Percentiles rank a stretch among this genome's conserved stretches.
These are phyloP conservation scores for Caenorhabditis sp. DNA, from an alignment of 2,888 invertebrate genomes.

Conservation along the genomic window DNA sequence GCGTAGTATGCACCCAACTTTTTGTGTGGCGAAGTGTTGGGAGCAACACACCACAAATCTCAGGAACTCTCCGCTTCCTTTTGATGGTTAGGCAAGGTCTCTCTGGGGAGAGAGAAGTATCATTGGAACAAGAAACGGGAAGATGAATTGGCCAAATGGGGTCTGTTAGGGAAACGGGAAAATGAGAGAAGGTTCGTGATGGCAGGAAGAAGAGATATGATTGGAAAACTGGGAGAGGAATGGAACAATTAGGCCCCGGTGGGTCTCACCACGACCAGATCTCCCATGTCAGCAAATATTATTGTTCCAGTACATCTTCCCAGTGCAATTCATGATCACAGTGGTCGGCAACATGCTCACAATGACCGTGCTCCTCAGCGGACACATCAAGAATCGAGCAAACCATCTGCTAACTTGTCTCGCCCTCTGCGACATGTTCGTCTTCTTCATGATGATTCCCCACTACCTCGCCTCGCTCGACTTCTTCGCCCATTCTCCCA, in stretches of 20 bases:
- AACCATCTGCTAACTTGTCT: slow-evolving; percentile 73
- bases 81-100: neutral
- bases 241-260: neutral
- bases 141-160: slow-evolving; percentile 40
- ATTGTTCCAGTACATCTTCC: slow-evolving; percentile 75
- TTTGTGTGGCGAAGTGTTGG: no score
- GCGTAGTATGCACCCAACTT: slow-evolving; percentile 26
- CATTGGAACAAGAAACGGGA: neutral
- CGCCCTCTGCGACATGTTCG: slow-evolving; percentile 73
- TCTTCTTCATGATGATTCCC: slow-evolving; percentile 74
- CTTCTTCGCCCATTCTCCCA: slow-evolving; percentile 49
- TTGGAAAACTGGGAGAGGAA: no score
- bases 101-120: neutral
- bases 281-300: no score
- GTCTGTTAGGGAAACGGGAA: no score
- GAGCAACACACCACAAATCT: slow-evolving; percentile 30
- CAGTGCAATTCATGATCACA: slow-evolving; percentile 78
- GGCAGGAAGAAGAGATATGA: slow-evolving; percentile 26
- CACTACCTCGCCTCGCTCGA: slow-evolving; percentile 70
- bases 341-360: slow-evolving; percentile 79
- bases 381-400: slow-evolving; percentile 73
- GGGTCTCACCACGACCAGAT: no score
- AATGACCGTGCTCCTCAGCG: slow-evolving; percentile 76
- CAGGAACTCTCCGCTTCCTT: slow-evolving; percentile 13
- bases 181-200: slow-evolving; percentile 23